A percentile compares a stretch with the other conserved stretches of the same genome.
phyloP scores from a whole-genome alignment of 2,888 invertebrate species.

The Idaea straminata region DNA sequence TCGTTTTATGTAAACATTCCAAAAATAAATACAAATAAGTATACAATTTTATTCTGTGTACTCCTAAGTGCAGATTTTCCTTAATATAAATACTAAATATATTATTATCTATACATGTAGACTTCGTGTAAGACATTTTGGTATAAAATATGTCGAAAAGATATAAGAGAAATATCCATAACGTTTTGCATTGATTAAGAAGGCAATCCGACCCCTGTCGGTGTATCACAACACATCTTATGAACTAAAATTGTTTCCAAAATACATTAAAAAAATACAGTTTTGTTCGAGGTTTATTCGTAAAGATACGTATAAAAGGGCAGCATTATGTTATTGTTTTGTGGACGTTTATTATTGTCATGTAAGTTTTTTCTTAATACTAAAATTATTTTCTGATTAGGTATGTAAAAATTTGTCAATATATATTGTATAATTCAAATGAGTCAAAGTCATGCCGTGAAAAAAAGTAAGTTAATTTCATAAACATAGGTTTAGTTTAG shows the following conservation, averaged over 20 bases:
- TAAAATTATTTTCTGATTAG: conserved; percentile 19
- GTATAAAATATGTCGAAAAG: conserved; percentile 14
- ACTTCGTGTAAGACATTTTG: not conserved
- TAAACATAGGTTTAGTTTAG: no score
- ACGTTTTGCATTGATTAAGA: conserved; percentile 51
- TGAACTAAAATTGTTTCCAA: conserved; percentile 42
- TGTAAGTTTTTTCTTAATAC: conserved; percentile 36
- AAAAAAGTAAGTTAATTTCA: no score
- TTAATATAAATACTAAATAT: not conserved
- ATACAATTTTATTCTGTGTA: conserved; percentile 5
- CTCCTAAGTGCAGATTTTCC: not conserved
- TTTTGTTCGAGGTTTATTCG: conserved; percentile 50
- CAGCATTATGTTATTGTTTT: conserved; percentile 33
- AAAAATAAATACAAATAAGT: not conserved
- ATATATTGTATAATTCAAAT: not conserved
- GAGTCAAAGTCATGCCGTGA: no score
- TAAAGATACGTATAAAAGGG: conserved; percentile 55
- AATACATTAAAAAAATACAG: conserved; percentile 43
- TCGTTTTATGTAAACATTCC: conserved; percentile 8
- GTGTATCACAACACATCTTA: conserved; percentile 60
- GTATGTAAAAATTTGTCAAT: conserved; percentile 14
- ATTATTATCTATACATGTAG: not conserved
- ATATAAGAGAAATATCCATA: conserved; percentile 22
- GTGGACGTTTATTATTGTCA: conserved; percentile 63
- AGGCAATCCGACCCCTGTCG: conserved; percentile 51